phyloP scores from a whole-genome alignment of 2,113 vertebrate species.

The Eurypyga helias region DNA sequence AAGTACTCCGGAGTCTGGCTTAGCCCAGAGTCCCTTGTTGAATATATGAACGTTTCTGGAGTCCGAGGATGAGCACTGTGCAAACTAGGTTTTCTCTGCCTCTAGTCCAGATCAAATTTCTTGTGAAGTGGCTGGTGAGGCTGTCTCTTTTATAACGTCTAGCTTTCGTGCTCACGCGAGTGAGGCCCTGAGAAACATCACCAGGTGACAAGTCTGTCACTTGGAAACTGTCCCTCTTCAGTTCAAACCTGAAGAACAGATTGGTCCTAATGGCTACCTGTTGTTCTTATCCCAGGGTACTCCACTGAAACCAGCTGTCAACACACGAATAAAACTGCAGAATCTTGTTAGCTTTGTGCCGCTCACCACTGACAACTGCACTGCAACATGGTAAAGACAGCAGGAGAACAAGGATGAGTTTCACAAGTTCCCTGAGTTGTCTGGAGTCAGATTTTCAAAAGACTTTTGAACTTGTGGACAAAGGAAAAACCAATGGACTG shows the following conservation, averaged over 20 bases:
- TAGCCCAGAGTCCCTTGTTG: not conserved
- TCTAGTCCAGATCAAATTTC: not conserved
- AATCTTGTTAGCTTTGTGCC: not conserved
- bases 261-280: not conserved
- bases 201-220: not conserved
- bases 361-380: not conserved
- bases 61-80: not conserved
- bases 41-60: not conserved
- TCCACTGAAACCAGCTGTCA: not conserved
- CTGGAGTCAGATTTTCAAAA: not conserved
- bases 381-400: not conserved
- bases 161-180: not conserved
- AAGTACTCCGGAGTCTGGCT: not conserved
- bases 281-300: not conserved
- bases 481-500: not conserved
- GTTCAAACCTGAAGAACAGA: not conserved
- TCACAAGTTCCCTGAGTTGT: not conserved
- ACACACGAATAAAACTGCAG: not conserved
- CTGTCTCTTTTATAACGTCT: not conserved
- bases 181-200: not conserved
- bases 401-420: not conserved
- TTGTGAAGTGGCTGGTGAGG: not conserved
- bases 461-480: not conserved
- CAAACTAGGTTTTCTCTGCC: not conserved
- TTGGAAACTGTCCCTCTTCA: not conserved